Conservation (phyloP, 2,888 invertebrate species). For the Chloroclysta siterata region DNA sequence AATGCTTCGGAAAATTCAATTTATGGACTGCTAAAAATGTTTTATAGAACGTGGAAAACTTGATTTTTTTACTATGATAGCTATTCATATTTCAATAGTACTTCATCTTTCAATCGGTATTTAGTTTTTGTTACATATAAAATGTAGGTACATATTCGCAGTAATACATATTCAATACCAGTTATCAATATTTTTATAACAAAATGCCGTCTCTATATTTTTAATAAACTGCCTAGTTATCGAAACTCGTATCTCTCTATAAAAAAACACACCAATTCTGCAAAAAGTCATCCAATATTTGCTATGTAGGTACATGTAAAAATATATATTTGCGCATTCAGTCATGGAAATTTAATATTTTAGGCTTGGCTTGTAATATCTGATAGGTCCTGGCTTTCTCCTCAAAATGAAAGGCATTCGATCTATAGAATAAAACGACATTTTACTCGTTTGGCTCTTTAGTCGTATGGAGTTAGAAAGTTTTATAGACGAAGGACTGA, state of each 20-base stretch:
- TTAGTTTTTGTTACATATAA: too few relatives aligned
- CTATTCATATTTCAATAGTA: too few relatives aligned
- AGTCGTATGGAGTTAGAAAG: constrained; percentile 18
- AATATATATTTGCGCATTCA: constrained; percentile 32
- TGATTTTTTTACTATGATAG: too few relatives aligned
- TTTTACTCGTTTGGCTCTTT: constrained; percentile 47
- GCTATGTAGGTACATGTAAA: constrained; percentile 3
- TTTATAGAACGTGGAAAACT: background rate
- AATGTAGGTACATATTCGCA: background rate
- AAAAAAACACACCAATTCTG: constrained; percentile 5
- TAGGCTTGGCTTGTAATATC: constrained; percentile 27
- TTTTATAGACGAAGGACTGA: constrained; percentile 2
- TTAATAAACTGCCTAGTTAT: background rate
- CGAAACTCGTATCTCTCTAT: background rate
- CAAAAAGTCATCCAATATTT: constrained; percentile 8
- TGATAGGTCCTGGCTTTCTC: constrained; percentile 17
- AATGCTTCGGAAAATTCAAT: constrained; percentile 7
- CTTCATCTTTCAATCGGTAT: too few relatives aligned
- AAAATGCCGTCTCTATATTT: background rate
- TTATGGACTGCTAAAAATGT: constrained; percentile 7
- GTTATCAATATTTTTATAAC: background rate
- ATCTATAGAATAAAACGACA: constrained; percentile 56
- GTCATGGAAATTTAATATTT: constrained; percentile 35
- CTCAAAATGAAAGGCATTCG: constrained; percentile 48
- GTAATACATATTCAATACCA: background rate